These are phyloP conservation scores for Helleia helle DNA, from an alignment of 2,888 invertebrate species.

Conservation along the genomic window DNA sequence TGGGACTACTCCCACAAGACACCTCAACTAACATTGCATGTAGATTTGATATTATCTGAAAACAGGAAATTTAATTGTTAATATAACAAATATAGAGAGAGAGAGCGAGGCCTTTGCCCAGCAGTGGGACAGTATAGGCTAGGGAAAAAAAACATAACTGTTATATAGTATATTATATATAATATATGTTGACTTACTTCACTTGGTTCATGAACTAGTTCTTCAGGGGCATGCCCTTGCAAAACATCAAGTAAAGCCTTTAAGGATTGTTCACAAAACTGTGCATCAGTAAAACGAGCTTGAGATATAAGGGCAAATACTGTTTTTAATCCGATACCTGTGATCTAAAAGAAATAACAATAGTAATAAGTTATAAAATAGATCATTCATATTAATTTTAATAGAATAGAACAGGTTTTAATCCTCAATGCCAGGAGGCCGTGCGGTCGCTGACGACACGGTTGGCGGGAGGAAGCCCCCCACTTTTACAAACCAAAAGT, in stretches of 20 bases:
- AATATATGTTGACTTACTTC: slow-evolving; percentile 60
- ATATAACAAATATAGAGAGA: background rate
- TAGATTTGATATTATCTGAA: slow-evolving; percentile 81
- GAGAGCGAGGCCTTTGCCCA: too few species aligned
- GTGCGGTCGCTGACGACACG: too few species aligned
- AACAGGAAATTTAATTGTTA: slow-evolving; percentile 20
- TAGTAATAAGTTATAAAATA: too few species aligned
- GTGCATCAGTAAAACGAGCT: slow-evolving; percentile 86
- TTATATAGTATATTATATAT: too few species aligned
- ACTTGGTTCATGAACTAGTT: slow-evolving; percentile 85
- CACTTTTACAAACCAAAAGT: too few species aligned
- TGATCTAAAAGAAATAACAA: slow-evolving; percentile 72
- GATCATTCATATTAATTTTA: too few species aligned
- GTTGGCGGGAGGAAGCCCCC: too few species aligned
- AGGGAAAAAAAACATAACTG: too few species aligned
- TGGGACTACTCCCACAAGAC: slow-evolving; percentile 75
- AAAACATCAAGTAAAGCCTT: slow-evolving; percentile 91
- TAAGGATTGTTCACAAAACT: slow-evolving; percentile 90
- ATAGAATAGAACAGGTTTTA: too few species aligned
- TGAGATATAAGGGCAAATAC: slow-evolving; percentile 94
- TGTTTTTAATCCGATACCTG: slow-evolving; percentile 86
- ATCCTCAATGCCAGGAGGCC: too few species aligned
- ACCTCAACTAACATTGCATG: slow-evolving; percentile 89
- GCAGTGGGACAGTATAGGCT: too few species aligned
- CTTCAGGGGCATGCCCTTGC: slow-evolving; percentile 92